These are phyloP conservation scores for Siniperca scherzeri DNA, from an alignment of 2,797 vertebrate species.

Conservation along the genomic window DNA sequence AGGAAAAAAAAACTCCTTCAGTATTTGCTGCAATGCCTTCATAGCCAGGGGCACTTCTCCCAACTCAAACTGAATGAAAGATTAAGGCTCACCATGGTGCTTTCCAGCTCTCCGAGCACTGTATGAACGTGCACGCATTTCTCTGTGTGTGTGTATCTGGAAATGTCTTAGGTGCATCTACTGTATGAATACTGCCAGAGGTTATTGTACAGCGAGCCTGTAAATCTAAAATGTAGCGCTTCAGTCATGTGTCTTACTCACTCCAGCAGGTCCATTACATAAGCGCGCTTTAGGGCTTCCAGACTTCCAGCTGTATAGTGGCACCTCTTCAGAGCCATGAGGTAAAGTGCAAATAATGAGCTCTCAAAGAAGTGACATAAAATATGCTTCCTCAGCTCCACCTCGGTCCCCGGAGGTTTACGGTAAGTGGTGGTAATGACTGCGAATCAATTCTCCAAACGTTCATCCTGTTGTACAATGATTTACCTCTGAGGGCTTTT, in stretches of 20 bases:
- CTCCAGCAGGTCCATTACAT: background rate
- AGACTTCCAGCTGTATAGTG: too few relatives aligned
- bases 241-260: background rate
- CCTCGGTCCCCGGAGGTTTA: background rate
- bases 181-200: background rate
- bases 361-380: background rate
- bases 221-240: background rate
- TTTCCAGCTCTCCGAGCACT: background rate
- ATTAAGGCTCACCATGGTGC: constrained; percentile 15
- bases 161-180: background rate
- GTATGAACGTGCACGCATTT: background rate
- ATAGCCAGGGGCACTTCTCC: background rate
- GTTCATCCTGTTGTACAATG: background rate
- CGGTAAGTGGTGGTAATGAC: background rate
- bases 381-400: background rate
- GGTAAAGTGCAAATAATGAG: constrained; percentile 1
- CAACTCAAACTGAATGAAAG: constrained; percentile 31
- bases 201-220: background rate
- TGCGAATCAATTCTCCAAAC: background rate
- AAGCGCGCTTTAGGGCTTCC: background rate
- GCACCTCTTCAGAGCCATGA: background rate
- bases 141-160: background rate
- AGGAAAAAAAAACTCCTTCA: background rate
- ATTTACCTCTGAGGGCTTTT: background rate
- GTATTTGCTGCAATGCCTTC: background rate